Evolutionary conservation across 2,113 vertebrate species (phyloP), one percentile per base, ranked within the genome.

Genomic region (Proterorhinus semilunaris): DNA sequence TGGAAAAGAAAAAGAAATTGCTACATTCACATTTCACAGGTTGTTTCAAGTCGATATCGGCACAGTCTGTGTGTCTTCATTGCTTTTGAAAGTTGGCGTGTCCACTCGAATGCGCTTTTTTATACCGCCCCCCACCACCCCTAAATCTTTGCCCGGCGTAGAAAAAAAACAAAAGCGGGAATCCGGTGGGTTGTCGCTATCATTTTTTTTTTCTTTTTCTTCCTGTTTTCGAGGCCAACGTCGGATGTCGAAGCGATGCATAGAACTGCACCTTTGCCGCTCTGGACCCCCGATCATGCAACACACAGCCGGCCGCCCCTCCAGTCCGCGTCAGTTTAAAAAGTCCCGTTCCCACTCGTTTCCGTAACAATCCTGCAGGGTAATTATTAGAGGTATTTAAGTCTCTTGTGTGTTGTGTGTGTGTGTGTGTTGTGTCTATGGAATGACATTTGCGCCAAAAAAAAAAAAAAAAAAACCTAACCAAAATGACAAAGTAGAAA

Each of bases 21-120:
- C 91, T 91, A 93, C 91, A 93, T 92, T 93, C 94, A 95, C 93
- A 96, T 96, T 95, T 95, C 91, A 91, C 87, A 93, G 94, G 92
- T 95, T 94, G 91, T 92, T 36, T 89, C 82, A 90, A 90, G 91
- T 87, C 83, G 87, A 86, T 85, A 83, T 86, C 86, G 83, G 75
- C 85, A 36, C 27, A 89, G 88, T 89, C 86, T 84, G 81, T 88
- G 85, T 89, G 88, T 84, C 83, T 80, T 75, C 74, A 66, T 65
- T 74, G 71, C 68, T 62, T 62, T 36, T 36, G 27, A 36, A 36
- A 36, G 27, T 36, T 49, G 57, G 66, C 82, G 74, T 51, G 67
- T 67, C 15, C 75, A 77, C 65, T 66, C 74, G 62, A 76, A 68
- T 71, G 61, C 59, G 72, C 75, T 55, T 6, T 15, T 10, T 55